phyloP scores from a whole-genome alignment of 2,113 vertebrate genomes.

The Seriola dumerili region DNA sequence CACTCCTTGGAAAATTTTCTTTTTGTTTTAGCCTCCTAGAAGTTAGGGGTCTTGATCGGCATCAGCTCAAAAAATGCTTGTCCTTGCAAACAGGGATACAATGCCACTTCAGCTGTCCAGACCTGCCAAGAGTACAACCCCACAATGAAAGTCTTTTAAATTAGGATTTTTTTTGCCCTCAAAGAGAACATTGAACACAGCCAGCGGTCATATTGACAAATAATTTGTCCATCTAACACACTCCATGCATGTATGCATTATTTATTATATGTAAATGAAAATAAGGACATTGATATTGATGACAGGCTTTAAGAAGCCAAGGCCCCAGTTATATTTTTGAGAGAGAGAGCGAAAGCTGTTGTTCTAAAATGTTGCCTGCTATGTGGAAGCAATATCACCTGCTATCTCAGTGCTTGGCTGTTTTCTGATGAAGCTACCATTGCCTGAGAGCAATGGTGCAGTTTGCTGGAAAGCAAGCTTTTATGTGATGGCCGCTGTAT shows the following conservation, averaged over 20 bases:
- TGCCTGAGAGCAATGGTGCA: conserved; percentile 72
- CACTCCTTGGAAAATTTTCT: background rate
- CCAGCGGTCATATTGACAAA: background rate
- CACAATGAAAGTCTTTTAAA: background rate
- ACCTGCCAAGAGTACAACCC: background rate
- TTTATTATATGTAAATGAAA: conserved; percentile 45
- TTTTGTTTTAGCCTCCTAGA: background rate
- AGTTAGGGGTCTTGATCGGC: background rate
- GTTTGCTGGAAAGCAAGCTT: conserved; percentile 67
- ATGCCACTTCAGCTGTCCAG: background rate
- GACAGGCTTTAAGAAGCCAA: background rate
- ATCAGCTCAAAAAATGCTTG: background rate
- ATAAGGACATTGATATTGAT: conserved; percentile 50
- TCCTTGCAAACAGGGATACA: background rate
- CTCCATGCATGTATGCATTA: conserved; percentile 3
- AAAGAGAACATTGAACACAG: background rate
- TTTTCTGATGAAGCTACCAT: conserved; percentile 68
- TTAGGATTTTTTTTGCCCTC: background rate
- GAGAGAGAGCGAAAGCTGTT: background rate
- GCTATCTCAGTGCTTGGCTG: conserved; percentile 59
- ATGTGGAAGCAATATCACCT: conserved; percentile 64
- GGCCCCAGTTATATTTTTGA: background rate
- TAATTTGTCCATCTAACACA: background rate
- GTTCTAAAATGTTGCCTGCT: conserved; percentile 47
- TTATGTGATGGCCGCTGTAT: conserved; percentile 72